Conservation (phyloP, 1,140 invertebrate species). For the Drosophila trapezifrons region DNA sequence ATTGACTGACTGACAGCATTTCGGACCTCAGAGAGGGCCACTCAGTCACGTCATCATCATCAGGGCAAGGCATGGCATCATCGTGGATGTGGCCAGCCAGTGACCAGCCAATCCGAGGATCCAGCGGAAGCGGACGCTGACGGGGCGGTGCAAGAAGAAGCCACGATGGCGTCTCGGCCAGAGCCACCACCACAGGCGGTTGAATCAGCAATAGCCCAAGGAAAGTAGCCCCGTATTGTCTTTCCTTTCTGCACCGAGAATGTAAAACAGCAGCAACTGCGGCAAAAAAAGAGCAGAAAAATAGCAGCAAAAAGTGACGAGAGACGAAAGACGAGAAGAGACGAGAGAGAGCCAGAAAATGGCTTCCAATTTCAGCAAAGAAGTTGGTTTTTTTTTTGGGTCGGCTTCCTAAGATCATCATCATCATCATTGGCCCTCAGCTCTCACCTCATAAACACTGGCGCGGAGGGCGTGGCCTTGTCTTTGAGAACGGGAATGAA, state of each 20-base stretch:
- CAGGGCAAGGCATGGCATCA: conserved; percentile 20
- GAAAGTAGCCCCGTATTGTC: conserved; percentile 60
- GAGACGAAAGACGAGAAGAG: conserved; percentile 11
- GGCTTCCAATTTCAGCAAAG: conserved; percentile 67
- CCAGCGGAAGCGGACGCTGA: conserved; percentile 17
- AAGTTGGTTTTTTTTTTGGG: conserved; percentile 7
- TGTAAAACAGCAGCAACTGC: conserved; percentile 55
- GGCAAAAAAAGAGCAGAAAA: conserved; percentile 35
- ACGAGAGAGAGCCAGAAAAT: conserved; percentile 45
- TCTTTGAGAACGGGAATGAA: conserved; percentile 27
- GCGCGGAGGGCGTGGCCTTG: conserved; percentile 65
- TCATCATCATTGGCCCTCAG: conserved; percentile 27
- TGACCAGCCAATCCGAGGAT: conserved; percentile 41
- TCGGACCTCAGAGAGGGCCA: conserved; percentile 47
- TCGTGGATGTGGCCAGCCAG: conserved; percentile 23
- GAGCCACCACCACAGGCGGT: conserved; percentile 49
- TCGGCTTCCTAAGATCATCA: conserved; percentile 38
- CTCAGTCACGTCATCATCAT: conserved; percentile 73
- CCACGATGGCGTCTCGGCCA: conserved; percentile 55
- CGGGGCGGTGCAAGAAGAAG: conserved; percentile 48
- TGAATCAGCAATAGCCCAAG: conserved; percentile 68
- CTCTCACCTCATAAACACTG: conserved; percentile 56
- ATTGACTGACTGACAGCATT: conserved; percentile 59
- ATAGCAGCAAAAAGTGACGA: conserved; percentile 45
- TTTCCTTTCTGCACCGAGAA: conserved; percentile 58